Conservation (phyloP, 2,888 invertebrate species). For the Brachypterus glaber region DNA sequence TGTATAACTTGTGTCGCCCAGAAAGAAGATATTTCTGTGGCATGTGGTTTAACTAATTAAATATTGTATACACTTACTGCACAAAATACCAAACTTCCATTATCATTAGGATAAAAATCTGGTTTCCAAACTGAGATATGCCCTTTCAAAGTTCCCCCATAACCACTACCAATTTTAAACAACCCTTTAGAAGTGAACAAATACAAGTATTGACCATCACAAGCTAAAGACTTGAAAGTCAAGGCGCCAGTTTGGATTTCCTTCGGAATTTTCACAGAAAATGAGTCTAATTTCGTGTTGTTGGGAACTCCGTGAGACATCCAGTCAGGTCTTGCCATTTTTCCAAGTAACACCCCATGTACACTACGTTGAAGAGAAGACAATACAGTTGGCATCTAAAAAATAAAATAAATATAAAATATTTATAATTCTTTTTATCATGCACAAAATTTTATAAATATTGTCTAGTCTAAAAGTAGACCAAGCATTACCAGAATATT, state of each 20-base stretch:
- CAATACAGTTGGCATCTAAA: conserved; percentile 72
- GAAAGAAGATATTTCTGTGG: too few species aligned
- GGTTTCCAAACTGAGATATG: conserved; percentile 76
- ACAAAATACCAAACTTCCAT: conserved; percentile 80
- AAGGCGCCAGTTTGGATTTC: conserved; percentile 43
- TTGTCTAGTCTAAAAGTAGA: too few species aligned
- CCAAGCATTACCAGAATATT: conserved; percentile 71
- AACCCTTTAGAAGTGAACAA: conserved; percentile 76
- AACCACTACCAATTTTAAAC: conserved; percentile 91
- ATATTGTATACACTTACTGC: conserved; percentile 49
- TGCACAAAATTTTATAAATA: too few species aligned
- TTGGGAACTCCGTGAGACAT: conserved; percentile 78
- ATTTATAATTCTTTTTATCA: too few species aligned
- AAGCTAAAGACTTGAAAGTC: conserved; percentile 58
- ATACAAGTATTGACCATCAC: conserved; percentile 86
- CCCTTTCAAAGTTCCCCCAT: conserved; percentile 87
- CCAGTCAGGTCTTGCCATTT: conserved; percentile 78
- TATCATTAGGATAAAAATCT: conserved; percentile 71
- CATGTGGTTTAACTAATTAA: neutral
- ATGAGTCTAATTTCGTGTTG: conserved; percentile 61
- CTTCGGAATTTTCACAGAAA: conserved; percentile 46
- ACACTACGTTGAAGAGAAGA: conserved; percentile 81
- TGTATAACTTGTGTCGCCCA: too few species aligned
- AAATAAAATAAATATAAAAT: too few species aligned
- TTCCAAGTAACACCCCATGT: conserved; percentile 77